Evolutionary conservation across 2,888 invertebrate genomes (phyloP), one percentile per base, ranked within the genome.

Genomic region (Acanthosepion pharaonis): DNA sequence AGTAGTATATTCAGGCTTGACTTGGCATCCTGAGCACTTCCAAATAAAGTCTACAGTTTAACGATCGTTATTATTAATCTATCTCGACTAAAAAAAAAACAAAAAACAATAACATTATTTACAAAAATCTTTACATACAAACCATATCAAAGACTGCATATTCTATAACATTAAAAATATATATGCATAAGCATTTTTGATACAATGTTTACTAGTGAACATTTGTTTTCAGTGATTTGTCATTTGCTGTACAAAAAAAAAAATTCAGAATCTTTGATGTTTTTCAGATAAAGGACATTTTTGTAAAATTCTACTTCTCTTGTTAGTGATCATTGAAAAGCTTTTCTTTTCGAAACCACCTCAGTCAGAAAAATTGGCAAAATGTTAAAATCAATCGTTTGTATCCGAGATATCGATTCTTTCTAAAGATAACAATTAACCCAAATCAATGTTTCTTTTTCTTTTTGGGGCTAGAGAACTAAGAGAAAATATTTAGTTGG

Each of bases 131-230:
- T 33, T n/a, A 78, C 78, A 78, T 78, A n/a, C 78, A 78, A 78
- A 78, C 78, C 78, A 78, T 78, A 78, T 78, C 78, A 78, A 78
- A 78, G 78, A 78, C 78, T 78, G 78, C 59, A 20, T 59, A 59
- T 59, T 23, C 59, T 59, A 23, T 33, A n/a, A 78, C 78, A 78
- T 78, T 78, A n/a, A 78, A 78, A n/a, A 78, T 78, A 78, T 33
- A 78, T 33, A 78, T 78, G 15, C 33, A 78, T 78, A 78, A 78
- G 78, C 78, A 78, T 78, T 78, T 78, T 78, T 78, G 78, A 78
- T 78, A 78, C 78, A 78, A 78, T 78, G 78, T 78, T 78, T 78
- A 78, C 78, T 78, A 78, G 78, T 78, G 78, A 78, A 78, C 78
- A 78, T 33, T 78, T 33, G 78, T 78, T 78, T 78, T 78, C 78